These are phyloP conservation scores for Odontothrips loti DNA, from an alignment of 2,888 invertebrate species.

Conservation along the genomic window DNA sequence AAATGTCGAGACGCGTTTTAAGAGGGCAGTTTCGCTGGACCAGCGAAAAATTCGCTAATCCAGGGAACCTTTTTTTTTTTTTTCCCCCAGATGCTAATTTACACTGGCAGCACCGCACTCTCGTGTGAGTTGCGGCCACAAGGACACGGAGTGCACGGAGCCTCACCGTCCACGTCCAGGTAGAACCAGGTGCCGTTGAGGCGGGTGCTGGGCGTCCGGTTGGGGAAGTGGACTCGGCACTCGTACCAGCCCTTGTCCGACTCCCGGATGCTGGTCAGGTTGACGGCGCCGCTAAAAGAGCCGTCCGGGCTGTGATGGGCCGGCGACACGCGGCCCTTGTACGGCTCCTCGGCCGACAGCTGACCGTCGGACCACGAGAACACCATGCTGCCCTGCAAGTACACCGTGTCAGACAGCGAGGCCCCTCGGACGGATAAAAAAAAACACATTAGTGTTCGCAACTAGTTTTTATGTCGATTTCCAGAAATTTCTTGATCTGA, in stretches of 20 bases:
- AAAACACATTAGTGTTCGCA: no score
- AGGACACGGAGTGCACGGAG: no score
- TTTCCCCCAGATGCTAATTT: no score
- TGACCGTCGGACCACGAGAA: slow-evolving; percentile 70
- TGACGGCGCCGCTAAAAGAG: slow-evolving; percentile 67
- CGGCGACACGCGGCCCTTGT: slow-evolving; percentile 66
- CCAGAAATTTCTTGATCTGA: no score
- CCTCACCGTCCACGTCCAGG: slow-evolving; percentile 81
- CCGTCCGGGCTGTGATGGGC: slow-evolving; percentile 50
- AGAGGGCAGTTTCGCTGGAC: no score
- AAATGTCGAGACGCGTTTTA: no score
- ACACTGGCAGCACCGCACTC: no score
- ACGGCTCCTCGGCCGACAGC: slow-evolving; percentile 62
- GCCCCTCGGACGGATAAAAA: background rate
- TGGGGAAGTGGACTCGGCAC: slow-evolving; percentile 82
- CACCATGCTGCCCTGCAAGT: slow-evolving; percentile 64
- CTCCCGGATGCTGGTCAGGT: slow-evolving; percentile 80
- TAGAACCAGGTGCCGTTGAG: slow-evolving; percentile 89
- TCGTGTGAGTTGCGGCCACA: no score
- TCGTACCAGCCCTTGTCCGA: slow-evolving; percentile 89
- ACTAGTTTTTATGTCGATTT: no score
- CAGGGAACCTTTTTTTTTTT: no score
- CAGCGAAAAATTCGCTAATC: no score
- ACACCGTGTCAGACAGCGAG: background rate
- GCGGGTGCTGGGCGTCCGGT: slow-evolving; percentile 75